Base-by-base conservation (phyloP, 2,113 vertebrate genomes). In the Glaucidium brasilianum region DNA sequence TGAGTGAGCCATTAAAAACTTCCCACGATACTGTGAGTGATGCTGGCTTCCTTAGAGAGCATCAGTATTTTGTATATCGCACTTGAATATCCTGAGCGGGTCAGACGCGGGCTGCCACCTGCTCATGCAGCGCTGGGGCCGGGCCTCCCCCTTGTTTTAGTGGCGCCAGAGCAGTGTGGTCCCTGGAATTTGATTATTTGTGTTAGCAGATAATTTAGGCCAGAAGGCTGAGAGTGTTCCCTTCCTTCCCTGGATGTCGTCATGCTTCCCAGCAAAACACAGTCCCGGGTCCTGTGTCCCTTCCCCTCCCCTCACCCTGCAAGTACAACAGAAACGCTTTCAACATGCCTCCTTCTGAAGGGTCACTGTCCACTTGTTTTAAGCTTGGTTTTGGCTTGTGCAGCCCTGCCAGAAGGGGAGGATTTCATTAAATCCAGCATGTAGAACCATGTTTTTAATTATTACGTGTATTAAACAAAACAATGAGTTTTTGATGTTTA, bases 151-250 rank as follows among this genome's bases (percentile, higher is more conserved):
- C 94, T 41, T 17, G 23, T 12, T 82, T 19, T 1, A 39, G 95
- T 69, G 92, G 97, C 86, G 56, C 98, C 97, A 96, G 96, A 97
- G 94, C 97, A 60, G 64, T 92, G 97, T 96, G 96, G 96, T 96
- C 97, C 93, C 97, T 97, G 97, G 96, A 97, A 97, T 97, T 91
- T 93, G 94, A 97, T 98, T 98, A 98, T 98, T 98, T 98, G 97
- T 98, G 96, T 98, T 98, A 98, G 98, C 98, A 97, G 98, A 98
- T 98, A 98, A 98, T 97, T 97, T 92, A 97, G 97, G 96, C 97
- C 97, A 97, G 98, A 96, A 98, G 98, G 89, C 93, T 93, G 94
- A 96, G 94, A 97, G 58, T 5, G 86, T 97, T 97, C 92, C 96
- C 97, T 95, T 97, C 97, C 60, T 83, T 97, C 96, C 85, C 95